Percentiles rank a stretch among this genome's conserved stretches.
Evolutionary conservation across 2,888 invertebrate genomes (phyloP).

Genomic region (Tetropium fuscum): DNA sequence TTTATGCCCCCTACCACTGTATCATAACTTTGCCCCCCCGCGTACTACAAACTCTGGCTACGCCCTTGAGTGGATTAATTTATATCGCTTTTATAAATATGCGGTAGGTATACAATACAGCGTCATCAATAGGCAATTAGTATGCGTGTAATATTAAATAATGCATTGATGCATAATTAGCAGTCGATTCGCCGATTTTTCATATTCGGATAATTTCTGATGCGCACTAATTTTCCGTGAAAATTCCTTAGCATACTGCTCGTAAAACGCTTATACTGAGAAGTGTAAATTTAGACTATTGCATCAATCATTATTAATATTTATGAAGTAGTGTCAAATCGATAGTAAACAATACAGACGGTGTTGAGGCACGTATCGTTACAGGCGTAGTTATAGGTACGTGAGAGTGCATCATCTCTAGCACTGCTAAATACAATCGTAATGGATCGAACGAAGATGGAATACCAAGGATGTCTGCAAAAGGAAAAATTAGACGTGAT

Average conservation of each 20-base stretch:
- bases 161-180: no score
- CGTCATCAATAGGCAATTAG: no score
- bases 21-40: no score
- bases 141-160: no score
- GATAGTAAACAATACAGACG: slow-evolving; percentile 38
- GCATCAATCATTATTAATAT: slow-evolving; percentile 42
- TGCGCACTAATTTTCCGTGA: slow-evolving; percentile 1
- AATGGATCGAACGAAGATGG: slow-evolving; percentile 35
- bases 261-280: slow-evolving; percentile 34
- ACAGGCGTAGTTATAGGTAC: slow-evolving; percentile 24
- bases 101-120: no score
- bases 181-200: no score
- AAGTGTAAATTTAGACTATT: slow-evolving; percentile 43
- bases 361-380: slow-evolving; percentile 35
- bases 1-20: no score
- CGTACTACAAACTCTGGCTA: no score
- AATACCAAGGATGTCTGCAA: slow-evolving; percentile 47
- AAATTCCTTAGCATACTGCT: slow-evolving; percentile 23
- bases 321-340: slow-evolving; percentile 38
- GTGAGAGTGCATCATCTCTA: slow-evolving; percentile 27
- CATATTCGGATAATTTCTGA: no score
- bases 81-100: no score
- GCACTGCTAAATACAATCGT: slow-evolving; percentile 15
- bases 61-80: no score
- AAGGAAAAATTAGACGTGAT: slow-evolving; percentile 49